Evolutionary conservation across 2,888 invertebrate genomes (phyloP).

Genomic region (Metallyticus violacea): DNA sequence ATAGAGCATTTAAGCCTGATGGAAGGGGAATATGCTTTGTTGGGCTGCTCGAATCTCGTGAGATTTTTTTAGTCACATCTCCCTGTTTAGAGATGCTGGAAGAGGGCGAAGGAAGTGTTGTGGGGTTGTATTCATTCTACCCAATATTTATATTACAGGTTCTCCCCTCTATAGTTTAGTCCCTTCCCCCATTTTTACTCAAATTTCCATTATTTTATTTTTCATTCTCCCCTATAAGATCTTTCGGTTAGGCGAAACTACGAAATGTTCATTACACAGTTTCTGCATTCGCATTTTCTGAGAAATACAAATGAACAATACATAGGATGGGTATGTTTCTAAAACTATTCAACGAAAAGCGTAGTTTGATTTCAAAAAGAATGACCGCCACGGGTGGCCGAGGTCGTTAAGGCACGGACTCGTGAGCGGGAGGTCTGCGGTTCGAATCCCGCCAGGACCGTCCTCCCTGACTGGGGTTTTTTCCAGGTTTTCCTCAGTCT

Average conservation of each 20-base stretch:
- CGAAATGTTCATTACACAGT: no score
- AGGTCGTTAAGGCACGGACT: no score
- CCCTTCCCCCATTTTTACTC: not conserved
- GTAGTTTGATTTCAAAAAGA: no score
- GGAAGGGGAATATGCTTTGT: slow-evolving; percentile 19
- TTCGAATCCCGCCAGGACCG: no score
- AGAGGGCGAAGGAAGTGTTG: not conserved
- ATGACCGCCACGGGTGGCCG: no score
- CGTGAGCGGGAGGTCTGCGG: no score
- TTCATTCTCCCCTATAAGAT: not conserved
- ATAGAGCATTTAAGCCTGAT: not conserved
- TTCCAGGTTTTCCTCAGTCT: no score
- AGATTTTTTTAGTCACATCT: slow-evolving; percentile 2
- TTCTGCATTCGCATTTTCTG: no score
- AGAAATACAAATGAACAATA: no score
- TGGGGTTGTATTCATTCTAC: not conserved
- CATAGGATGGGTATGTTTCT: no score
- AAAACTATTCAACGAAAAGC: no score
- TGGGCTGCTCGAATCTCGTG: slow-evolving; percentile 14
- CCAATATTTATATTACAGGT: not conserved
- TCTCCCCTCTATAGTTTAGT: not conserved
- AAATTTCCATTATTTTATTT: slow-evolving; percentile 10
- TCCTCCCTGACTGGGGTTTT: no score
- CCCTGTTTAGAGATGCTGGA: not conserved
- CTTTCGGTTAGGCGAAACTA: not conserved